phyloP scores from a whole-genome alignment of 2,113 vertebrate species.

The Callorhinus ursinus region DNA sequence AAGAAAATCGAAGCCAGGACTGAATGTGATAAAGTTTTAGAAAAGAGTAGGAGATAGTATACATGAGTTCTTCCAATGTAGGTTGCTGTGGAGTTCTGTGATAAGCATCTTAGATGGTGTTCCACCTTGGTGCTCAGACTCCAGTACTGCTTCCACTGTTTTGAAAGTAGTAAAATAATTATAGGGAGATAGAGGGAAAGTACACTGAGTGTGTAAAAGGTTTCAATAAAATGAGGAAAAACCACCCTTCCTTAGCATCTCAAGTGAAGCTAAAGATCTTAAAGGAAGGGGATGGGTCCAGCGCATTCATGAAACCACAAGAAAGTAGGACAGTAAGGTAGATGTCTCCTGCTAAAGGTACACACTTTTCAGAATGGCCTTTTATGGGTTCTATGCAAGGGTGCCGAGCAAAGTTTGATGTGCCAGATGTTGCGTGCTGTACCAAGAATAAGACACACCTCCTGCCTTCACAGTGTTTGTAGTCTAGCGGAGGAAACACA shows the following conservation, averaged over 20 bases:
- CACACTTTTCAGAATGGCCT: neutral
- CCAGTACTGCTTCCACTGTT: neutral
- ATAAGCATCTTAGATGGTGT: neutral
- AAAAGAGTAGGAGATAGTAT: neutral
- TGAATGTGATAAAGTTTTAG: neutral
- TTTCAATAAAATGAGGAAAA: constrained; percentile 31
- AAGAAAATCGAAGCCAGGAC: neutral
- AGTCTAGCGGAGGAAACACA: neutral
- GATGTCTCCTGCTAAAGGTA: neutral
- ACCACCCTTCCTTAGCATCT: neutral
- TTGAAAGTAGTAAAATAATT: constrained; percentile 7
- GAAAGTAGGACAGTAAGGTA: neutral
- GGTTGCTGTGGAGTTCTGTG: neutral
- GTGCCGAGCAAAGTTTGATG: neutral
- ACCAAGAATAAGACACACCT: neutral
- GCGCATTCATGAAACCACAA: neutral
- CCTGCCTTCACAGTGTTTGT: neutral
- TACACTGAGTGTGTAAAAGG: neutral
- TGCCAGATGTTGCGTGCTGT: neutral
- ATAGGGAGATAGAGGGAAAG: neutral
- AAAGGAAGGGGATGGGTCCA: neutral
- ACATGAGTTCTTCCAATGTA: neutral
- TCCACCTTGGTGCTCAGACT: neutral
- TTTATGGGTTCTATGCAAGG: neutral
- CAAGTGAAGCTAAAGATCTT: neutral